Base-by-base conservation (phyloP, 2,888 invertebrate species). In the Litoditis marina region DNA sequence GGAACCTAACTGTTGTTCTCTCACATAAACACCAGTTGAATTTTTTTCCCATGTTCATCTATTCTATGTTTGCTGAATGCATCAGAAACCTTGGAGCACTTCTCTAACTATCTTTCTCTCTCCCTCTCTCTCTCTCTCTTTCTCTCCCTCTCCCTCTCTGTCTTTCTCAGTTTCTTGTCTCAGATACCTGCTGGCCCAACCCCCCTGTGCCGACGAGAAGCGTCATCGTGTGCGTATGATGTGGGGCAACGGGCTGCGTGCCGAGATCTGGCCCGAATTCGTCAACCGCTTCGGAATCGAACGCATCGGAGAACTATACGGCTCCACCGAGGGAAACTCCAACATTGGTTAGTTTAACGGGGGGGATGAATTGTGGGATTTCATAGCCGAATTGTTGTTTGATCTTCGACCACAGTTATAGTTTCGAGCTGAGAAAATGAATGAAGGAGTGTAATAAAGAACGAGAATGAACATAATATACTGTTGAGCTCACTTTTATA, bases 321-420 rank as follows among this genome's bases (percentile, higher is more conserved):
- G 95, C 0, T 92, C 94, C 6, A 95, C 94, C 0, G 95, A 95
- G 86, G 94, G 95, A 76, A 96, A 96, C 84, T 94, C 95, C 34
- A 96, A 94, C 83, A 93, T 96, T 60, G 82, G 86, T 86, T 27
- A 47, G 52, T 46, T 30, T 30, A 19, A 44, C 11, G 19, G 8
- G 8, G 22, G 16, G 2, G 16, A 28, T 25, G 42, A 2, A 19
- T 30, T 30, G 46, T 44, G 4, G 52, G 52, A 36, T 11, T 16
- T 16, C 11, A 13, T 16, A 13, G 11, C 11, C 16, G 16, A 22
- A n/a, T 46, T 42, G 7, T 52, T 13, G 22, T 13, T 25, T 13
- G 11, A 52, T 25, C 52, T 25, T 52, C 13, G n/a, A n/a, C n/a
- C n/a, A n/a, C n/a, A n/a, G n/a, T n/a, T n/a, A n/a, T n/a, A n/a